phyloP scores from a whole-genome alignment of 1,140 invertebrate genomes.

The Brachystomella parvula region DNA sequence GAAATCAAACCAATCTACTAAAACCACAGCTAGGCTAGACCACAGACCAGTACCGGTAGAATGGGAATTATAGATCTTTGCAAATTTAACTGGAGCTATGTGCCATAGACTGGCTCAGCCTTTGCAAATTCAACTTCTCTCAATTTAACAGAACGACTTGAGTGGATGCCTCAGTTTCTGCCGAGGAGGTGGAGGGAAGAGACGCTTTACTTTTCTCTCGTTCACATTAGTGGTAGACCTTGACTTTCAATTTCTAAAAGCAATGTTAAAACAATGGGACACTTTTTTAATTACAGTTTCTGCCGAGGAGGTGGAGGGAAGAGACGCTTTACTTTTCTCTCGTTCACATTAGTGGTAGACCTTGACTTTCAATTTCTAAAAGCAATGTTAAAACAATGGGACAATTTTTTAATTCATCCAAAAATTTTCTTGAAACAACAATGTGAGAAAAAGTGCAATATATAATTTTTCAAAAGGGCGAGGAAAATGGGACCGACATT shows the following conservation, averaged over 20 bases:
- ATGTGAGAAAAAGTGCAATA: too few species aligned
- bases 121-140: not conserved
- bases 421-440: not conserved
- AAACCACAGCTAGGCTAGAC: too few species aligned
- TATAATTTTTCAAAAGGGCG: not conserved
- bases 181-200: too few species aligned
- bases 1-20: too few species aligned
- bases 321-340: too few species aligned
- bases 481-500: not conserved
- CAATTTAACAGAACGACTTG: not conserved
- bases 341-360: not conserved
- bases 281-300: not conserved
- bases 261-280: not conserved
- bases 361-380: not conserved
- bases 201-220: too few species aligned
- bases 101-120: not conserved
- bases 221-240: not conserved
- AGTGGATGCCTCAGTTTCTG: not conserved
- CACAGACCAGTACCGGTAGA: too few species aligned
- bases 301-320: not conserved
- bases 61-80: not conserved
- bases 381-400: not conserved
- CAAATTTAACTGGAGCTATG: not conserved
- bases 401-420: not conserved
- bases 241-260: slow-evolving; percentile 1